Percentiles rank a stretch among this genome's conserved stretches.
Evolutionary conservation across 2,888 invertebrate species (phyloP).

Genomic region (Tenthredo notha): DNA sequence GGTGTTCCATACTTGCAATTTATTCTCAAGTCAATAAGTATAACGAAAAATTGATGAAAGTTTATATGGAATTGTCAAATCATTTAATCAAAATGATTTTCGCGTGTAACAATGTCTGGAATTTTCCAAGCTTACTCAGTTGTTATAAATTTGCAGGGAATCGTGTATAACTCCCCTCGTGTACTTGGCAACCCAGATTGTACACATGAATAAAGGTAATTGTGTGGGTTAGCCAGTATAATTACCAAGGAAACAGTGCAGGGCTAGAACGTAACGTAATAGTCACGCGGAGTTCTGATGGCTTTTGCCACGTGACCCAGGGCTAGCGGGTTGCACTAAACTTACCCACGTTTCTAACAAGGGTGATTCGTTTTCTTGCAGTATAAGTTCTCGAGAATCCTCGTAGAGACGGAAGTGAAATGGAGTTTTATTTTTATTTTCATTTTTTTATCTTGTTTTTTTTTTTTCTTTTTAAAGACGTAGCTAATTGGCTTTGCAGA

Average conservation of each 20-base stretch:
- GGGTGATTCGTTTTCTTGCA: conserved; percentile 6
- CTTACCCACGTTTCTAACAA: conserved; percentile 32
- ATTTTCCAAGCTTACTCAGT: not conserved
- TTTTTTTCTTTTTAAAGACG: not conserved
- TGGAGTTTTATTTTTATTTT: not conserved
- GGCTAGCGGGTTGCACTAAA: conserved; percentile 27
- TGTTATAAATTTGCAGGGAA: not conserved
- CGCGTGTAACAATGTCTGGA: not conserved
- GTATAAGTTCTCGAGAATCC: not conserved
- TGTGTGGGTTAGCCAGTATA: conserved; percentile 6
- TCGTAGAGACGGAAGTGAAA: not conserved
- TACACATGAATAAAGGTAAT: not conserved
- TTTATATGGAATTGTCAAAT: not conserved
- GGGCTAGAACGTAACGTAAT: conserved; percentile 26
- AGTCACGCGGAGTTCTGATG: conserved; percentile 36
- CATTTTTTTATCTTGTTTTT: not conserved
- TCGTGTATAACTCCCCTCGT: not conserved
- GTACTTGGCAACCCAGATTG: not conserved
- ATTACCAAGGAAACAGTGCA: conserved; percentile 27
- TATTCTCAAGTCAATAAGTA: not conserved
- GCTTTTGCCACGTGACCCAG: conserved; percentile 35
- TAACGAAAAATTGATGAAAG: not conserved
- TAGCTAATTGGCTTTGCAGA: not conserved
- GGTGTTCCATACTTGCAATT: not conserved
- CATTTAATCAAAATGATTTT: not conserved